These are phyloP conservation scores for Platyura marginata DNA, from an alignment of 1,140 invertebrate species.

Conservation along the genomic window DNA sequence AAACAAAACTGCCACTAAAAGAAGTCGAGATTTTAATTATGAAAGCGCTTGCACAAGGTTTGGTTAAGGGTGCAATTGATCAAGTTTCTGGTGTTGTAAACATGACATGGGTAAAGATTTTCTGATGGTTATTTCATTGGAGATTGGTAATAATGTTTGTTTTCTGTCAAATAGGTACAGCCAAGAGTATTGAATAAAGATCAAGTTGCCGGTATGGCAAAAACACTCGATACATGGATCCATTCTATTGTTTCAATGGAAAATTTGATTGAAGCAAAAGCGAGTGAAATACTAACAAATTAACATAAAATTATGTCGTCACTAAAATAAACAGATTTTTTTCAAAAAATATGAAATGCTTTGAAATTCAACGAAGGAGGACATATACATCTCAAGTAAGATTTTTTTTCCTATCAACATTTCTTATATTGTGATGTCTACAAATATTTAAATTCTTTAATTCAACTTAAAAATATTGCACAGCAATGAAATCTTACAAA, in stretches of 20 bases:
- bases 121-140: too few relatives aligned
- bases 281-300: constrained; percentile 62
- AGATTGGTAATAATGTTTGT: neutral
- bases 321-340: too few relatives aligned
- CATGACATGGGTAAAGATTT: constrained; percentile 64
- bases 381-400: too few relatives aligned
- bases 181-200: constrained; percentile 67
- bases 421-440: too few relatives aligned
- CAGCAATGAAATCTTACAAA: neutral
- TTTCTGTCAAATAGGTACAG: constrained; percentile 39
- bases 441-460: too few relatives aligned
- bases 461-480: too few relatives aligned
- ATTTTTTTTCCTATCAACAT: too few relatives aligned
- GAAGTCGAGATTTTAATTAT: constrained; percentile 93
- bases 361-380: too few relatives aligned
- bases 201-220: constrained; percentile 62
- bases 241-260: constrained; percentile 70
- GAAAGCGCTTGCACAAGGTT: constrained; percentile 90
- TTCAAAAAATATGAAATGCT: too few relatives aligned
- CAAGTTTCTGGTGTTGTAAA: constrained; percentile 65
- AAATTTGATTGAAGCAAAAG: constrained; percentile 56
- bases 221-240: constrained; percentile 61
- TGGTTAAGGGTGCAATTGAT: constrained; percentile 90
- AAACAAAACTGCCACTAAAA: constrained; percentile 60
- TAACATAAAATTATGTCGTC: too few relatives aligned